Conservation (phyloP, 2,797 vertebrate species). For the Lacerta agilis region DNA sequence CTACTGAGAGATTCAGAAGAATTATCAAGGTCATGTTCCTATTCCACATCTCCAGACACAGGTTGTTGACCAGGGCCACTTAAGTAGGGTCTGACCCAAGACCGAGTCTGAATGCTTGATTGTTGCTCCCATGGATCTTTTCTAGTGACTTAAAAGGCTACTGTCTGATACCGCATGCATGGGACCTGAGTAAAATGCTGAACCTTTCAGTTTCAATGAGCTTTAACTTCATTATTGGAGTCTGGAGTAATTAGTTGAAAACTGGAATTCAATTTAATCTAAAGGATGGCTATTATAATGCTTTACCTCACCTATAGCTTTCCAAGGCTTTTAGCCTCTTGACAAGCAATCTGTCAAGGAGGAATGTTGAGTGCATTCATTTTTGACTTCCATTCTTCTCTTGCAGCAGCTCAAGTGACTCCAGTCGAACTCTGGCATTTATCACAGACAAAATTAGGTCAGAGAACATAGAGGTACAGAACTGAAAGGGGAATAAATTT, state of each 20-base stretch:
- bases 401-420: slow-evolving; percentile 69
- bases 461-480: slow-evolving; percentile 60
- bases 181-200: slow-evolving; percentile 43
- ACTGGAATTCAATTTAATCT: slow-evolving; percentile 57
- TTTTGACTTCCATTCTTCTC: slow-evolving; percentile 69
- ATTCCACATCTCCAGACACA: not conserved
- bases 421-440: slow-evolving; percentile 69
- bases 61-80: not conserved
- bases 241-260: slow-evolving; percentile 65
- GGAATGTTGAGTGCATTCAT: slow-evolving; percentile 70
- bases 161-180: slow-evolving; percentile 16
- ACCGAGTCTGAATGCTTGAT: not conserved
- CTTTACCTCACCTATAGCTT: slow-evolving; percentile 64
- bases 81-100: not conserved
- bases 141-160: not conserved
- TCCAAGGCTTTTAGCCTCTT: slow-evolving; percentile 66
- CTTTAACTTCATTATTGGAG: slow-evolving; percentile 58
- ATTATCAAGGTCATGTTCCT: not conserved
- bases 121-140: not conserved
- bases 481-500: slow-evolving; percentile 59
- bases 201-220: slow-evolving; percentile 50
- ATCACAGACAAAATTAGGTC: slow-evolving; percentile 70
- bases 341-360: slow-evolving; percentile 66
- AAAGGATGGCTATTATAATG: slow-evolving; percentile 55
- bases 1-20: not conserved